Base-by-base conservation (phyloP, 2,797 vertebrate genomes). In the Limosa lapponica region DNA sequence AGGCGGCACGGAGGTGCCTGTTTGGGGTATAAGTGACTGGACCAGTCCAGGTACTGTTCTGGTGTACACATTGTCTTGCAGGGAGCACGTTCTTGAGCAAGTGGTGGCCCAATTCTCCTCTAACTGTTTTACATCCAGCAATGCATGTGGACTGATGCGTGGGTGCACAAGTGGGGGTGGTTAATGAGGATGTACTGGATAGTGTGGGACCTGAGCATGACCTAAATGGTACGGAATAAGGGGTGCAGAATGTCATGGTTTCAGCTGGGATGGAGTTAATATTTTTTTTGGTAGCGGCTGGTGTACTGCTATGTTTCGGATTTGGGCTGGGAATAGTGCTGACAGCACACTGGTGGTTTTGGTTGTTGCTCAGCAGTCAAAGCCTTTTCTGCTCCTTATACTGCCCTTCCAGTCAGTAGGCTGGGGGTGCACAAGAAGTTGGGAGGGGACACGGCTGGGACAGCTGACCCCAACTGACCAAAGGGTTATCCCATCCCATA, bases 21-120 rank as follows among this genome's bases (percentile, higher is more conserved):
- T 37, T 62, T 27, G 12, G 57, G 6, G 17, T 16, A 6, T 41
- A 36, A 28, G 43, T 5, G 36, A n/a, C 64, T 25, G 57, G 25
- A 23, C 32, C 18, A 32, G 49, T 18, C 25, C 62, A 59, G 37
- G 12, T 28, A 15, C 36, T 24, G 7, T 17, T 41, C 36, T 70
- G 65, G n/a, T 32, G 44, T 9, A 32, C 7, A 5, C 1, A 0
- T 3, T 37, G 20, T 30, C 13, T 55, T 18, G 28, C 25, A 34
- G 39, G 64, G 59, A 69, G 25, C 19, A 80, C 43, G 37, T 22
- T 66, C 39, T 74, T 30, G 37, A 27, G 0, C 24, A 28, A 37
- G 3, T 0, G 0, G 6, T 0, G 0, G 6, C 36, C 23, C 22
- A 4, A 3, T 32, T 85, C 55, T 64, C 36, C 37, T 59, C 51